These are phyloP conservation scores for Phrynocephalus versicolor DNA, from an alignment of 2,113 vertebrate genomes.

Conservation along the genomic window DNA sequence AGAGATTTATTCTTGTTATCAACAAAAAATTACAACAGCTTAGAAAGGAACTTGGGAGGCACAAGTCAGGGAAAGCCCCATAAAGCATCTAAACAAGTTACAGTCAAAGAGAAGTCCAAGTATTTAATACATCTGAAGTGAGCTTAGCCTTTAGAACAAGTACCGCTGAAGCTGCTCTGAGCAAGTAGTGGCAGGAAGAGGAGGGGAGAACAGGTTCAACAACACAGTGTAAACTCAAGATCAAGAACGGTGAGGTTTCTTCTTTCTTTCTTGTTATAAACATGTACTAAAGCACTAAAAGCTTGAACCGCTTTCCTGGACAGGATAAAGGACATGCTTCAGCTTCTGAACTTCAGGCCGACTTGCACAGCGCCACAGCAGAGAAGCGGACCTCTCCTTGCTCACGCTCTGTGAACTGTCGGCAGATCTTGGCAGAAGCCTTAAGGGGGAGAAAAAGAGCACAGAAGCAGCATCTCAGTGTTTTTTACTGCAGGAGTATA, in stretches of 20 bases:
- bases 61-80: slow-evolving; percentile 67
- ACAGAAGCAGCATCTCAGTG: not conserved
- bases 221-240: slow-evolving; percentile 45
- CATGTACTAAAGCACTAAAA: slow-evolving; percentile 66
- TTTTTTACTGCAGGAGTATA: not conserved
- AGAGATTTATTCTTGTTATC: slow-evolving; percentile 71
- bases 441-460: slow-evolving; percentile 57
- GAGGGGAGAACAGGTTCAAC: slow-evolving; percentile 39
- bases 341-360: slow-evolving; percentile 68
- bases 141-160: slow-evolving; percentile 57
- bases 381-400: slow-evolving; percentile 94
- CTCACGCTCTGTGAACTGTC: slow-evolving; percentile 89
- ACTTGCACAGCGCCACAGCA: slow-evolving; percentile 90
- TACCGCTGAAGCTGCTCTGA: slow-evolving; percentile 59
- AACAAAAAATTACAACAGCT: slow-evolving; percentile 73
- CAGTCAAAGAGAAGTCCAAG: slow-evolving; percentile 42
- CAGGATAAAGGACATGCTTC: not conserved
- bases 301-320: slow-evolving; percentile 47
- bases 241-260: slow-evolving; percentile 50
- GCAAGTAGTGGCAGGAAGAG: slow-evolving; percentile 50
- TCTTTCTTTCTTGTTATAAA: slow-evolving; percentile 4
- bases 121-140: slow-evolving; percentile 39
- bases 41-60: slow-evolving; percentile 57
- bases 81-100: slow-evolving; percentile 65
- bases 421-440: slow-evolving; percentile 92